These are phyloP conservation scores for Ciconia maguari DNA, from an alignment of 2,113 vertebrate species.

Conservation along the genomic window DNA sequence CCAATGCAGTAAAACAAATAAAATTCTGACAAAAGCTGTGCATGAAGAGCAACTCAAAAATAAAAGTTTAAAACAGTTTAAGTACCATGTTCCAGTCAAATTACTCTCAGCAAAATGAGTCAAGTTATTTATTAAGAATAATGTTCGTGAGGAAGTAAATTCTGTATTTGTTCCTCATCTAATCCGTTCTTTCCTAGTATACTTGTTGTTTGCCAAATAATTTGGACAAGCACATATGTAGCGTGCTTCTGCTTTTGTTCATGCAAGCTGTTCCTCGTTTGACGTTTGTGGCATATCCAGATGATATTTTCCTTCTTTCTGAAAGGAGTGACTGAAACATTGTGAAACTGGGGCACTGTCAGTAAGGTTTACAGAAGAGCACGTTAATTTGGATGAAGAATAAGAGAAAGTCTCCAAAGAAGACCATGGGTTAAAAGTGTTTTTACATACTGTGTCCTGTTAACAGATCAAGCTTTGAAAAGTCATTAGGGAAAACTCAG, in stretches of 20 bases:
- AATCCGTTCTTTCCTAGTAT: neutral
- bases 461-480: neutral
- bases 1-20: conserved; percentile 37
- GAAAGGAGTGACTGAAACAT: neutral
- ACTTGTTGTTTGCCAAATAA: neutral
- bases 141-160: neutral
- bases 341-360: neutral
- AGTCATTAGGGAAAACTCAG: neutral
- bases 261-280: neutral
- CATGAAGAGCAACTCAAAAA: neutral
- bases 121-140: neutral
- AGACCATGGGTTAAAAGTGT: neutral
- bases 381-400: neutral
- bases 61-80: neutral
- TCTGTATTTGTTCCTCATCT: neutral
- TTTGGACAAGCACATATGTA: neutral
- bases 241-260: neutral
- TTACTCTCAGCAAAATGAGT: conserved; percentile 4
- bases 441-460: neutral
- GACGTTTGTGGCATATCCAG: neutral
- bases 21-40: conserved; percentile 52
- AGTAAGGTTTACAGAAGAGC: neutral
- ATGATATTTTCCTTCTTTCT: neutral
- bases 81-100: neutral
- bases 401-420: neutral